Evolutionary conservation across 2,797 vertebrate genomes (phyloP).

Genomic region (Chaunax sp.): DNA sequence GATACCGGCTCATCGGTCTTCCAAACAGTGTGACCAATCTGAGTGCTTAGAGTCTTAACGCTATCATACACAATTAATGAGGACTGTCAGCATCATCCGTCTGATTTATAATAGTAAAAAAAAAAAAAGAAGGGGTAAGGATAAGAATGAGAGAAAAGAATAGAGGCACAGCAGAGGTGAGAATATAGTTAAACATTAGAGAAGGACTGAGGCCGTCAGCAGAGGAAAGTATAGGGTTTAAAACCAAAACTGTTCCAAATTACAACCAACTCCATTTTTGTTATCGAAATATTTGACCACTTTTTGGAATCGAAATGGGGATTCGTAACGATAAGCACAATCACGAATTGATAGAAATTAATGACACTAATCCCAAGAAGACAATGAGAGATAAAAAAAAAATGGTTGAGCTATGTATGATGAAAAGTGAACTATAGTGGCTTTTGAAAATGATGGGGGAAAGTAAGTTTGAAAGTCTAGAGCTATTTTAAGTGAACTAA

Average conservation of each 20-base stretch:
- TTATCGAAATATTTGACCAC: no score
- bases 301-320: no score
- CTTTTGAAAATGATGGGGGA: neutral
- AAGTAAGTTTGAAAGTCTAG: neutral
- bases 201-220: constrained; percentile 6
- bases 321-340: no score
- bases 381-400: no score
- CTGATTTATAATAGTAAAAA: constrained; percentile 25
- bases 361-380: no score
- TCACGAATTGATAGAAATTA: no score
- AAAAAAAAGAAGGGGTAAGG: constrained; percentile 17
- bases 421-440: constrained; percentile 38
- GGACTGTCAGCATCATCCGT: constrained; percentile 46
- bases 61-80: constrained; percentile 74
- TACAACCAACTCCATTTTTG: no score
- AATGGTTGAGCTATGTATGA: no score
- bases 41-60: constrained; percentile 57
- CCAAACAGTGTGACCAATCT: constrained; percentile 47
- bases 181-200: constrained; percentile 12
- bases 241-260: no score
- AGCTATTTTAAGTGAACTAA: constrained; percentile 17
- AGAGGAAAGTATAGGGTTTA: constrained; percentile 6
- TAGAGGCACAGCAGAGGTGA: constrained; percentile 2
- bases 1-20: constrained; percentile 64
- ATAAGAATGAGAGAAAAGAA: constrained; percentile 1